These are phyloP conservation scores for Leptinotarsa texana DNA, from an alignment of 1,140 invertebrate genomes.

Conservation along the genomic window DNA sequence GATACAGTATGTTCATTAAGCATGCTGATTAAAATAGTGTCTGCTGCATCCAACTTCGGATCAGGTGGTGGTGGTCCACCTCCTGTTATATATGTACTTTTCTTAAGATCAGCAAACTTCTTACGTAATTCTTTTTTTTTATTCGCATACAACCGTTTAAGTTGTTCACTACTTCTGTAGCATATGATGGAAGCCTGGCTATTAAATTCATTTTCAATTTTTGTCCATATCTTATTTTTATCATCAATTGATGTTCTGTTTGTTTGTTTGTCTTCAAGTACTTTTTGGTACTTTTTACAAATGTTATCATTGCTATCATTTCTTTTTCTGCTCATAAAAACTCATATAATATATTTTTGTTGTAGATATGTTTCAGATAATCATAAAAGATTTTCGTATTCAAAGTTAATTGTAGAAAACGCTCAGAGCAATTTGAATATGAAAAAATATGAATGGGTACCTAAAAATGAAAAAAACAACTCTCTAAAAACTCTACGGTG, in stretches of 20 bases:
- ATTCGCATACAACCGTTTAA: conserved; percentile 11
- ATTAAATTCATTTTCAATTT: conserved; percentile 18
- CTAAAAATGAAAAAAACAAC: too few species aligned
- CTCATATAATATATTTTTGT: too few species aligned
- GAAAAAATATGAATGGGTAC: too few species aligned
- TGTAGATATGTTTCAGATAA: too few species aligned
- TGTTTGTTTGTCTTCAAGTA: conserved; percentile 13
- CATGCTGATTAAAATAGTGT: conserved; percentile 11
- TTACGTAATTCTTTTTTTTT: conserved; percentile 6
- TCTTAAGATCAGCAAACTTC: conserved; percentile 5
- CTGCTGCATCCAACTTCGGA: background rate
- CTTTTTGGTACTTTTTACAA: conserved; percentile 19
- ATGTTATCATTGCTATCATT: too few species aligned
- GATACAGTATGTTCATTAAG: too few species aligned
- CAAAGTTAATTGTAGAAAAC: too few species aligned
- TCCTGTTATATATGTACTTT: conserved; percentile 7
- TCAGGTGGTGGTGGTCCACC: conserved; percentile 2
- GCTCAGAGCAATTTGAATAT: too few species aligned
- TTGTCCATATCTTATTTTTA: conserved; percentile 18
- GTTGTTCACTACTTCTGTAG: conserved; percentile 12
- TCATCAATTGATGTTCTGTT: conserved; percentile 13
- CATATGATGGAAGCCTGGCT: conserved; percentile 14
- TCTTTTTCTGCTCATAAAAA: too few species aligned
- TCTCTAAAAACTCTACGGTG: too few species aligned
- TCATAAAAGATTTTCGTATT: too few species aligned